These are phyloP conservation scores for Myotis pilosus DNA, from an alignment of 2,797 vertebrate species.

Conservation along the genomic window DNA sequence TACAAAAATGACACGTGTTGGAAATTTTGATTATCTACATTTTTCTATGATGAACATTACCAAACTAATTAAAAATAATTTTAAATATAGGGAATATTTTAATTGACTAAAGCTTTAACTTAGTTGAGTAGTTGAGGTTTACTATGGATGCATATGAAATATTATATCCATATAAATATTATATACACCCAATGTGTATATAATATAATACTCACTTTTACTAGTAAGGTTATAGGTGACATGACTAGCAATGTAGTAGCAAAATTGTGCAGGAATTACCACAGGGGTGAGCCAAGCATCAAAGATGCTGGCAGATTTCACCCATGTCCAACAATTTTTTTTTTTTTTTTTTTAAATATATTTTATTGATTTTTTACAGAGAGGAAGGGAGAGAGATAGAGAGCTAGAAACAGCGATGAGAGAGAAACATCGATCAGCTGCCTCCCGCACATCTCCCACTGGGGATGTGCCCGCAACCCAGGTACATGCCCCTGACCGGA, in stretches of 20 bases:
- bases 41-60: not conserved
- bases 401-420: no score
- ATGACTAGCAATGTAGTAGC: not conserved
- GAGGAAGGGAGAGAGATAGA: no score
- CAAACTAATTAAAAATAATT: not conserved
- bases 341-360: no score
- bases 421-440: no score
- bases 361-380: no score
- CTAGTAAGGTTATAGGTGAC: no score
- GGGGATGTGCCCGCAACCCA: no score
- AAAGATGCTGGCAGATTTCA: not conserved
- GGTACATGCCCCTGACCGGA: no score
- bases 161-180: not conserved
- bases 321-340: not conserved
- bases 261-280: not conserved
- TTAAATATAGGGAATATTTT: not conserved
- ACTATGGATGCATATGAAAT: not conserved
- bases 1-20: not conserved
- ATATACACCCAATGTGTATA: accelerated
- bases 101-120: not conserved
- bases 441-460: no score
- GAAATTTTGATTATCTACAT: not conserved
- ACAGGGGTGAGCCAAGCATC: not conserved
- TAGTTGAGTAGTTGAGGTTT: not conserved
- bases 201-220: no score